These are phyloP conservation scores for Drosophila percnosoma DNA, from an alignment of 2,888 invertebrate genomes.

Conservation along the genomic window DNA sequence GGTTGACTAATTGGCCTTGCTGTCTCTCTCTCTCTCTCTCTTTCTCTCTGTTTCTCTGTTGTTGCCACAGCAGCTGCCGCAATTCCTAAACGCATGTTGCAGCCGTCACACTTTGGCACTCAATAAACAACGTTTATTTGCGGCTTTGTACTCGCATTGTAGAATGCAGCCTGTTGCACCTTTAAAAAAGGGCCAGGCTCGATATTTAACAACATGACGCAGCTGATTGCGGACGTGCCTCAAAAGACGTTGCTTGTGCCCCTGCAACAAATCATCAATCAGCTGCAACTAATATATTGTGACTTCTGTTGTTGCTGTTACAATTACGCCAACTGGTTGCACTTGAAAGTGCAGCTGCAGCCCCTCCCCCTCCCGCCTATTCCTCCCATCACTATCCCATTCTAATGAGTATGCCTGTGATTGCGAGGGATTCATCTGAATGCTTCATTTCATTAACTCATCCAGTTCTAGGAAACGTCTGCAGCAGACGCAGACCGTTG, in stretches of 20 bases:
- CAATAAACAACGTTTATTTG: conserved; percentile 66
- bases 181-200: conserved; percentile 37
- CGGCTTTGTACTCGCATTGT: conserved; percentile 41
- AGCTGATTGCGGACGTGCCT: conserved; percentile 47
- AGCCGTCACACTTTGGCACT: conserved; percentile 57
- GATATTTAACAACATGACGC: conserved; percentile 22
- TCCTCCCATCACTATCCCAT: neutral
- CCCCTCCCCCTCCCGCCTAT: neutral
- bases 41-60: conserved; percentile 35
- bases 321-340: conserved; percentile 45
- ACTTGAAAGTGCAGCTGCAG: conserved; percentile 39
- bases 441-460: conserved; percentile 47
- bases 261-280: conserved; percentile 66
- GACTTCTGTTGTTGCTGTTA: conserved; percentile 36
- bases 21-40: conserved; percentile 22
- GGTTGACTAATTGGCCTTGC: conserved; percentile 61
- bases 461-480: conserved; percentile 59
- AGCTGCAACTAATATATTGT: conserved; percentile 69
- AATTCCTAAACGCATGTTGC: conserved; percentile 32
- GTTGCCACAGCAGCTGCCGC: conserved; percentile 31
- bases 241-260: conserved; percentile 17
- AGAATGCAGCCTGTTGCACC: conserved; percentile 55
- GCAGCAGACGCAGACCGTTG: conserved; percentile 10
- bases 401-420: conserved; percentile 31
- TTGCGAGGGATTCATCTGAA: conserved; percentile 14